Conservation (phyloP, 1,140 invertebrate genomes). For the Aethina tumida region DNA sequence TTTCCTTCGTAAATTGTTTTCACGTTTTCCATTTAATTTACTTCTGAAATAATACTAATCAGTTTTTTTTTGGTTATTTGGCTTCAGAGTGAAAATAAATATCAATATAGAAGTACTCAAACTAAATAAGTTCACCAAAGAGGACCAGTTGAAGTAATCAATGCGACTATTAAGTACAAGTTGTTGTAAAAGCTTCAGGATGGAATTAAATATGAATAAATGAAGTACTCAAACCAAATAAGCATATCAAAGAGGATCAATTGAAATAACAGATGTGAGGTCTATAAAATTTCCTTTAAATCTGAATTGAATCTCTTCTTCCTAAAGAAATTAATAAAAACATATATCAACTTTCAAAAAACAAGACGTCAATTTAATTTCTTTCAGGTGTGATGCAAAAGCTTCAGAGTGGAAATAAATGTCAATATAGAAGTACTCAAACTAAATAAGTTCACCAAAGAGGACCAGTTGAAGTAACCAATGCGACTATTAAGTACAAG, state of each 20-base stretch:
- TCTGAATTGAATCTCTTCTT: not conserved
- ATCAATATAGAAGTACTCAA: not conserved
- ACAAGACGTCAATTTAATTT: not conserved
- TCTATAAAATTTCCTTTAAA: conserved; percentile 1
- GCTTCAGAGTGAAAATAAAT: not conserved
- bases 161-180: too few relatives aligned
- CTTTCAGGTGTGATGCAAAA: not conserved
- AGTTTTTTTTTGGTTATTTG: not conserved
- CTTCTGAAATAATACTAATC: not conserved
- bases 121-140: not conserved
- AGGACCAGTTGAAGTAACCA: not conserved
- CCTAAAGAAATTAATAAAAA: not conserved
- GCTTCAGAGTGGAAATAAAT: not conserved
- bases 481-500: too few relatives aligned
- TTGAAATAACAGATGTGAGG: conserved; percentile 2
- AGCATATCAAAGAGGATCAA: conserved; percentile 2
- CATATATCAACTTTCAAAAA: not conserved
- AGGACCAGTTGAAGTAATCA: not conserved
- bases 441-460: not conserved
- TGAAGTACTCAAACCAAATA: not conserved
- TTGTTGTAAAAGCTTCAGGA: too few relatives aligned
- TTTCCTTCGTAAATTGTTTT: not conserved
- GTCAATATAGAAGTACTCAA: not conserved
- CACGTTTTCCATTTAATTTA: not conserved
- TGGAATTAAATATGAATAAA: not conserved